Evolutionary conservation across 2,888 invertebrate genomes (phyloP).

Genomic region (Xestoiulus laeticollis): DNA sequence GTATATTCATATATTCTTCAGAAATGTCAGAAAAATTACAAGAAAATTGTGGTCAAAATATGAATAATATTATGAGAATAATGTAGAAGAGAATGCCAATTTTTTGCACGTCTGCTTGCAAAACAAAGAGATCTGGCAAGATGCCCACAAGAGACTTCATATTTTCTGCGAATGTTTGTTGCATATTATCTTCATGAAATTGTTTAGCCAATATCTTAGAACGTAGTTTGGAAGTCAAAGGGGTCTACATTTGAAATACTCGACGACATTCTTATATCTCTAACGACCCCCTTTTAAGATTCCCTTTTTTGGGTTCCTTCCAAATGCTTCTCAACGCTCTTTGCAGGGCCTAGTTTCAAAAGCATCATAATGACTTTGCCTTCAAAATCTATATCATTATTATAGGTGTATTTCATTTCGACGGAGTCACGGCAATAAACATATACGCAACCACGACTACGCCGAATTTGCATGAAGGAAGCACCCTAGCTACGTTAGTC

Average conservation of each 20-base stretch:
- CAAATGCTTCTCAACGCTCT: background rate
- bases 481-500: background rate
- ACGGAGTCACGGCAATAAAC: background rate
- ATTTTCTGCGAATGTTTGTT: background rate
- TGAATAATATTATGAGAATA: no score
- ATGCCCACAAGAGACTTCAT: background rate
- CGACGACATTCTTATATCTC: background rate
- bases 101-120: background rate
- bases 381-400: background rate
- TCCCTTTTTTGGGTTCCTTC: background rate
- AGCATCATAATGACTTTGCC: background rate
- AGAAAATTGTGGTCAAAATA: no score
- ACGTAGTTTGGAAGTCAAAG: background rate
- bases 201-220: background rate
- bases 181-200: background rate
- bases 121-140: background rate
- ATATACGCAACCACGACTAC: background rate
- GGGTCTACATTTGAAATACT: background rate
- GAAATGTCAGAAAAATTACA: no score
- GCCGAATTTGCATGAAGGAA: background rate
- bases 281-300: background rate
- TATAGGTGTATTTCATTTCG: background rate
- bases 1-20: no score
- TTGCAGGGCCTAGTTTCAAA: conserved; percentile 5
- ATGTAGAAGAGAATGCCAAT: background rate